Evolutionary conservation across 2,888 invertebrate species (phyloP).

Genomic region (Eupithecia insigniata): DNA sequence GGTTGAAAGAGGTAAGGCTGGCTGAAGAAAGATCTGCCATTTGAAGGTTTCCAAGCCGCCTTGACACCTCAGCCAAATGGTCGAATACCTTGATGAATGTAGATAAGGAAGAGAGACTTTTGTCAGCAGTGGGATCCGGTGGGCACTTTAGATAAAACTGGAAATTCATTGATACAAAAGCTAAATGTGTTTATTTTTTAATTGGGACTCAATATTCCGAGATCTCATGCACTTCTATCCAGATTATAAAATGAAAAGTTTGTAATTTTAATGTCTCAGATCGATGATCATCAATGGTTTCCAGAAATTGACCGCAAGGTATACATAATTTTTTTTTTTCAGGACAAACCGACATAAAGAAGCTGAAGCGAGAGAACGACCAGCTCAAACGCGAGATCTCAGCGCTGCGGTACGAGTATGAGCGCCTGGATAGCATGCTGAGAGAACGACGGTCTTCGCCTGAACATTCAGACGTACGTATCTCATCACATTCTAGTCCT

Average conservation of each 20-base stretch:
- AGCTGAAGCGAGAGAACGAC: constrained; percentile 93
- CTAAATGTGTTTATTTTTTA: neutral
- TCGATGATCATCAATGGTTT: neutral
- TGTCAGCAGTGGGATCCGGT: neutral
- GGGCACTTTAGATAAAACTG: neutral
- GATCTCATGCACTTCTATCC: neutral
- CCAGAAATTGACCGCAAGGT: neutral
- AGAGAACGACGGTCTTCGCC: constrained; percentile 82
- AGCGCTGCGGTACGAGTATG: constrained; percentile 94
- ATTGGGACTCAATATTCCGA: neutral
- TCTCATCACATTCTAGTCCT: too few relatives aligned
- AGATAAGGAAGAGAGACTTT: neutral
- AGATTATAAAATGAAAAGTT: neutral
- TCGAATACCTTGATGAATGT: neutral
- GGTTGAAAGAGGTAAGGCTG: constrained; percentile 91
- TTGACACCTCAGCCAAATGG: neutral
- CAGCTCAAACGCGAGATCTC: constrained; percentile 94
- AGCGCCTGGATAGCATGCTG: constrained; percentile 91
- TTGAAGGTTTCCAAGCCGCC: neutral
- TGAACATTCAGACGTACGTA: constrained; percentile 80
- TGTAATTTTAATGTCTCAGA: neutral
- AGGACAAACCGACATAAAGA: constrained; percentile 96
- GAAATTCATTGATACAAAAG: neutral
- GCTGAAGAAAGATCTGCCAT: neutral
- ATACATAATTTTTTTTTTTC: constrained; percentile 46